phyloP scores from a whole-genome alignment of 2,888 invertebrate genomes.

The Acholoe squamosa region DNA sequence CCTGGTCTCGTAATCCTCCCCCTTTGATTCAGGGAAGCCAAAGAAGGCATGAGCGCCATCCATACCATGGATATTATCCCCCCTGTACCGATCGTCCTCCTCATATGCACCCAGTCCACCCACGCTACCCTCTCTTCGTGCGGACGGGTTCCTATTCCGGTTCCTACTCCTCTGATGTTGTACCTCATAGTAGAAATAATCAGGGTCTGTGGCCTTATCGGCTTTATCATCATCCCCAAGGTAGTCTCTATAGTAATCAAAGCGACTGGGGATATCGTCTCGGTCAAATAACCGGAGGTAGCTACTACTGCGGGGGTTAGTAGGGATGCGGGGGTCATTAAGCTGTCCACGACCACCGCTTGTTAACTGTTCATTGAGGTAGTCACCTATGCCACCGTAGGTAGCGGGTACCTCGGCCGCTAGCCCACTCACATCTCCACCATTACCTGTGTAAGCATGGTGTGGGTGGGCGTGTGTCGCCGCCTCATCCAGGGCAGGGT shows the following conservation, averaged over 20 bases:
- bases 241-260: constrained; percentile 14
- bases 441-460: background rate
- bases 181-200: constrained; percentile 68
- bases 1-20: background rate
- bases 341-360: background rate
- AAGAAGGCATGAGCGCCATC: constrained; percentile 60
- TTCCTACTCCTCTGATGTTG: constrained; percentile 67
- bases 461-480: constrained; percentile 71
- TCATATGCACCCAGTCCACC: background rate
- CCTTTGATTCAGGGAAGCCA: constrained; percentile 47
- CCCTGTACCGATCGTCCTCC: constrained; percentile 27
- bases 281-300: background rate
- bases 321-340: background rate
- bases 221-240: background rate
- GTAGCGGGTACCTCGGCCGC: background rate
- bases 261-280: constrained; percentile 36
- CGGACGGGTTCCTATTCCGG: constrained; percentile 37
- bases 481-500: constrained; percentile 81
- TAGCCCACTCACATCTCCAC: background rate
- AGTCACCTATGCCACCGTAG: background rate
- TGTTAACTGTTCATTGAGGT: background rate
- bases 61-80: constrained; percentile 43
- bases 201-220: constrained; percentile 26
- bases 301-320: constrained; percentile 23
- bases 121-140: background rate